Percentiles rank a stretch among this genome's conserved stretches.
phyloP scores from a whole-genome alignment of 2,113 vertebrate genomes.

The Gulo gulo region DNA sequence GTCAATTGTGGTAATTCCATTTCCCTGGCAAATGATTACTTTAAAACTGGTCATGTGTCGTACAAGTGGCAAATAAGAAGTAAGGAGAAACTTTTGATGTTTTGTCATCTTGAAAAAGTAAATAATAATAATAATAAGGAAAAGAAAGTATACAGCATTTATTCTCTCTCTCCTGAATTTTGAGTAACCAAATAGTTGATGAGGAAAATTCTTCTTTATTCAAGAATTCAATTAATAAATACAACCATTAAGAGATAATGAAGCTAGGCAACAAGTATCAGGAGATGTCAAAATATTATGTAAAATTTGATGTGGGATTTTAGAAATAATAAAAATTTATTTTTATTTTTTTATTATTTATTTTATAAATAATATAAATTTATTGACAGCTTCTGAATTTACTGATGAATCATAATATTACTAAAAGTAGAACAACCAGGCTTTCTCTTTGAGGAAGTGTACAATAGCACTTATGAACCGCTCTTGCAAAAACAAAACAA shows the following conservation, averaged over 20 bases:
- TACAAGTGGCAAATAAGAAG: not conserved
- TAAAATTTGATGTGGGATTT: not conserved
- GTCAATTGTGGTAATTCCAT: not conserved
- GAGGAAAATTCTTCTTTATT: not conserved
- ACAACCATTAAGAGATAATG: not conserved
- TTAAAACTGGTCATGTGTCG: not conserved
- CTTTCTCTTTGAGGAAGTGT: not conserved
- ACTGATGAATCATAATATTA: not conserved
- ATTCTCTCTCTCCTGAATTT: not conserved
- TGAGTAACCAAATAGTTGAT: not conserved
- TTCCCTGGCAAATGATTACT: not conserved
- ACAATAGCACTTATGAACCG: not conserved
- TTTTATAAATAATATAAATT: not conserved
- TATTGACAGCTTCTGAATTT: not conserved
- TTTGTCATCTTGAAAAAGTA: too few relatives aligned
- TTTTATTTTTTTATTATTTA: not conserved
- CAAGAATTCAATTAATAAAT: constrained; percentile 25
- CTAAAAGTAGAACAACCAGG: not conserved
- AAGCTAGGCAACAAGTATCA: not conserved
- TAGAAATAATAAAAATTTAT: not conserved
- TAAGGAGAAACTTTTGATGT: not conserved
- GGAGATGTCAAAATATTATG: not conserved
- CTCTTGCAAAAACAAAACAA: constrained; percentile 13
- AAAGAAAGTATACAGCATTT: not conserved
- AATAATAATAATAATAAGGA: not conserved